Percentiles rank a stretch among this genome's conserved stretches.
phyloP scores from a whole-genome alignment of 2,797 vertebrate genomes.

The Anas bernieri region DNA sequence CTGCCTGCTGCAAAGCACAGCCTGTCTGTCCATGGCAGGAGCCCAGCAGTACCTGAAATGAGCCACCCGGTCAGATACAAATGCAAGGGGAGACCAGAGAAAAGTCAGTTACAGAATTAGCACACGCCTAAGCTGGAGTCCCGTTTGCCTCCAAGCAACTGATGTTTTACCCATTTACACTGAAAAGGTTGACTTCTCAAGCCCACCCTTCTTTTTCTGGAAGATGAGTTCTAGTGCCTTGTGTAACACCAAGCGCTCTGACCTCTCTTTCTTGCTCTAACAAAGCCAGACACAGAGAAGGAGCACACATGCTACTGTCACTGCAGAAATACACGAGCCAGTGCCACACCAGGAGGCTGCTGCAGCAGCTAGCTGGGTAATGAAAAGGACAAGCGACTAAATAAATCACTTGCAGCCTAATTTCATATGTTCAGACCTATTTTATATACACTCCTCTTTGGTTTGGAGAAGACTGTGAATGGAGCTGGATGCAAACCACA shows the following conservation, averaged over 20 bases:
- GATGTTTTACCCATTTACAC: not conserved
- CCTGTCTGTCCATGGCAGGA: not conserved
- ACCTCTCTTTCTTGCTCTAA: not conserved
- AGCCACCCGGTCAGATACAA: not conserved
- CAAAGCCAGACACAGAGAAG: not conserved
- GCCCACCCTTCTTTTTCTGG: not conserved
- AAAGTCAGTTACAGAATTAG: not conserved
- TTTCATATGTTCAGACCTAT: not conserved
- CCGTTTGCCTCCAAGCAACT: not conserved
- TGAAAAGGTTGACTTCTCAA: not conserved
- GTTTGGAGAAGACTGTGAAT: not conserved
- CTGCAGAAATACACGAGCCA: not conserved
- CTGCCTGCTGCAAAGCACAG: not conserved
- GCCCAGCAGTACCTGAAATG: not conserved
- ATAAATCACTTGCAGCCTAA: not conserved
- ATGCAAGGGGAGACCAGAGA: not conserved
- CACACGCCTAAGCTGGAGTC: not conserved
- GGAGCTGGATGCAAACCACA: not conserved
- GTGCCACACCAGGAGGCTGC: not conserved
- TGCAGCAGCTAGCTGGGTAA: not conserved
- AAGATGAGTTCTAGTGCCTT: not conserved
- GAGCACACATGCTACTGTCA: fast-evolving
- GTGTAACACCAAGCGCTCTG: not conserved
- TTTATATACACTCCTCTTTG: not conserved
- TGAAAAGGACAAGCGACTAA: not conserved